These are phyloP conservation scores for Alca torda DNA, from an alignment of 2,797 vertebrate species.

Conservation along the genomic window DNA sequence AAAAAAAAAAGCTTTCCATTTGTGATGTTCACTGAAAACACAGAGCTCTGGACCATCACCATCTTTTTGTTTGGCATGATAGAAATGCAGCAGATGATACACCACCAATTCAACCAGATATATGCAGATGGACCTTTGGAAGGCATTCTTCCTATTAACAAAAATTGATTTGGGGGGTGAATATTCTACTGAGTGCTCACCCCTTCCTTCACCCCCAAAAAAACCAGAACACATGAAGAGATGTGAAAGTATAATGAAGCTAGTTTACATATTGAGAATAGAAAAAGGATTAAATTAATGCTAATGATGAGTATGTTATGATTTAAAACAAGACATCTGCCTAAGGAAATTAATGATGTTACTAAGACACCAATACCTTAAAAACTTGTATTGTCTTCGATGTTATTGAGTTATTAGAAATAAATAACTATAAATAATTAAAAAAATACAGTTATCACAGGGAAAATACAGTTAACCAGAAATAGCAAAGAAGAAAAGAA, in stretches of 20 bases:
- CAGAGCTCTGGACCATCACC: neutral
- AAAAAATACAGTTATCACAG: neutral
- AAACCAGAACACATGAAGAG: neutral
- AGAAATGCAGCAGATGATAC: neutral
- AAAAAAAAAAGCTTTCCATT: neutral
- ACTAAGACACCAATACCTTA: neutral
- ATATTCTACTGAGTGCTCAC: neutral
- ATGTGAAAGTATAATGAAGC: neutral
- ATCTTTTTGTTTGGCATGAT: neutral
- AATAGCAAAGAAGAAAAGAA: neutral
- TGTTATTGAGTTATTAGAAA: neutral
- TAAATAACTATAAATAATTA: neutral
- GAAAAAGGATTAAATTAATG: neutral
- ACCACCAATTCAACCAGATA: neutral
- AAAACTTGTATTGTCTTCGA: neutral
- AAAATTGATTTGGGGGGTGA: neutral
- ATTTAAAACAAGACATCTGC: neutral
- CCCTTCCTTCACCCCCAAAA: rapidly evolving
- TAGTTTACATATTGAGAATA: neutral
- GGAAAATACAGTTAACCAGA: neutral
- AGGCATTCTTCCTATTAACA: neutral
- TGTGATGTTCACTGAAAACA: neutral
- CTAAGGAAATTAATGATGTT: neutral
- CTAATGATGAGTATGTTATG: neutral
- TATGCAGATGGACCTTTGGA: neutral